A percentile compares a stretch with the other conserved stretches of the same genome.
Conservation (phyloP, 1,140 invertebrate species). For the Lordiphosa stackelbergi region DNA sequence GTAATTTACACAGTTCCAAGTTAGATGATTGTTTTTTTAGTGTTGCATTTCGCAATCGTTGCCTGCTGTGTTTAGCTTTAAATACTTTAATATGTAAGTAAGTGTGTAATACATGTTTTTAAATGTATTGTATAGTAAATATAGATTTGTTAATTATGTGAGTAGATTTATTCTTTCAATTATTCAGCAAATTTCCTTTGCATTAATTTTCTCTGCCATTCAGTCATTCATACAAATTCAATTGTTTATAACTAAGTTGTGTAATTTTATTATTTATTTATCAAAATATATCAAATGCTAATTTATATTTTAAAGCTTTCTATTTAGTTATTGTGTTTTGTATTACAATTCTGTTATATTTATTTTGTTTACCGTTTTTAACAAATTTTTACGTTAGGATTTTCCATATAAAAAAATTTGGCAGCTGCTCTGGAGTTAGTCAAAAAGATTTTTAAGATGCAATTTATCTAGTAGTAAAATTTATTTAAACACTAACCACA, state of each 20-base stretch:
- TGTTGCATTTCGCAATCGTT: too few relatives aligned
- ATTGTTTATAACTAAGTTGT: slow-evolving; percentile 55
- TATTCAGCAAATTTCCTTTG: background rate
- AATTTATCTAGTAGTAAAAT: slow-evolving; percentile 55
- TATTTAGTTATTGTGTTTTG: slow-evolving; percentile 67
- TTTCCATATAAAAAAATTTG: slow-evolving; percentile 50
- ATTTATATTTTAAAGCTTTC: slow-evolving; percentile 72
- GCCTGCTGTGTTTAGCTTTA: too few relatives aligned
- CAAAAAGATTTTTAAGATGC: slow-evolving; percentile 32
- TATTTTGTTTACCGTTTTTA: slow-evolving; percentile 10
- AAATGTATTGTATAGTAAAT: too few relatives aligned
- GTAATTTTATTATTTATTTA: slow-evolving; percentile 33
- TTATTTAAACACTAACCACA: slow-evolving; percentile 28
- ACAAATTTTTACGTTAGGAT: slow-evolving; percentile 22
- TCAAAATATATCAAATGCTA: slow-evolving; percentile 72
- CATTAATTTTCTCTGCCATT: slow-evolving; percentile 16
- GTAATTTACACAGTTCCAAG: too few relatives aligned
- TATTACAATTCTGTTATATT: slow-evolving; percentile 52
- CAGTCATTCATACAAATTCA: slow-evolving; percentile 51
- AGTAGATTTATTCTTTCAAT: slow-evolving; percentile 23
- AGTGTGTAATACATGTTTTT: too few relatives aligned
- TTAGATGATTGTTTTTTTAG: too few relatives aligned
- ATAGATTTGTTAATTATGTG: too few relatives aligned
- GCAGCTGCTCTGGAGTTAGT: slow-evolving; percentile 53
- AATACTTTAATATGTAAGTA: too few relatives aligned